Evolutionary conservation across 2,113 vertebrate species (phyloP), one percentile per base, ranked within the genome.

Genomic region (Oplegnathus fasciatus): DNA sequence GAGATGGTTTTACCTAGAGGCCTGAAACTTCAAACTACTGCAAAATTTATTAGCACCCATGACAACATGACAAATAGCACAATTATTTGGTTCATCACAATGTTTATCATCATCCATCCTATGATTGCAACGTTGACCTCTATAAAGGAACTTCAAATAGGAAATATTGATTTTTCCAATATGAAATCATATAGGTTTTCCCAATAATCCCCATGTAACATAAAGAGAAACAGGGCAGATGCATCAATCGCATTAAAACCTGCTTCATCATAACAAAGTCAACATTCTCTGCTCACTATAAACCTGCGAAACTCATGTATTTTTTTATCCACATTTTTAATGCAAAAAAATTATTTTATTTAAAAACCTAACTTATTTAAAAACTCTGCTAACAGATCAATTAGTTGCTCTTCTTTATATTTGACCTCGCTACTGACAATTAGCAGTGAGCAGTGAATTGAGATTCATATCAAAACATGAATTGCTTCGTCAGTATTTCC

Each of bases 1-100:
- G 71, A 79, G 66, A 28, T 24, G 34, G 26, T 83, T 81, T 82
- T 44, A 90, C 88, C 84, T 81, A 54, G 67, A 84, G 86, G 85
- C 75, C 66, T 6, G 34, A 85, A 89, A 88, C 68, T 81, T 85
- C 30, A 28, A 87, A 76, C 85, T 88, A 44, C 15, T 88, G 78
- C 60, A 40, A 90, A 75, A 88, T 89, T 17, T 87, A 90, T 89
- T 85, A 82, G 85, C 65, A 75, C 32, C 68, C 30, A 13, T 86
- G 86, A 90, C 92, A 93, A 86, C 77, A 78, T 91, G 85, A 94
- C 69, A 90, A 92, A 94, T 92, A 62, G 82, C 74, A 75, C 88
- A 91, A 93, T 94, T 91, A 93, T 67, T 46, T 74, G 64, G 60
- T 76, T 88, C 83, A 88, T 92, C 80, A 60, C 69, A 70, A 75